Base-by-base conservation (phyloP, 2,888 invertebrate species). In the Branchellion lobata region DNA sequence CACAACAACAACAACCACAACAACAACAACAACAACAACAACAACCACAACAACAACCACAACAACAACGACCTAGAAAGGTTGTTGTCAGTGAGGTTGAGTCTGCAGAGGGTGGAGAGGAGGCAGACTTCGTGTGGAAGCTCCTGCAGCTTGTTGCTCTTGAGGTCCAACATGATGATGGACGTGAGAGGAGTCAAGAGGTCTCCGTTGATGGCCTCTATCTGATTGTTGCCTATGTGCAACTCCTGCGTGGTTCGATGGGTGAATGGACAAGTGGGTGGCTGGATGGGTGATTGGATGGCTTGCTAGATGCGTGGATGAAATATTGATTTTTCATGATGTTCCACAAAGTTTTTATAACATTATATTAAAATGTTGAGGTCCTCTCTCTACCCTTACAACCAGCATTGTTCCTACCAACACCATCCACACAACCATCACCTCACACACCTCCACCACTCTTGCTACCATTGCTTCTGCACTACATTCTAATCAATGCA, bases 51-150 rank as follows among this genome's bases (percentile, higher is more conserved):
- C 40, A 40, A 40, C 5, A 40, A 40, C 8, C 40, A 5, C 40
- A 14, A 5, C 40, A 40, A 73, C 33, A 85, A 88, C 83, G 86
- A 90, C 90, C 85, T 86, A 36, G 88, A 86, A 80, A 91, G 89
- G 84, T 91, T 91, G 86, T 95, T 95, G 87, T 94, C 94, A 14
- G 93, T 92, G 79, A 95, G 88, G 89, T 96, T 95, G 73, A 96
- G 90, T 83, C 94, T 90, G 84, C 93, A 92, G 71, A 95, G 88
- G 84, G 91, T 91, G 84, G 93, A 91, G 79, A 95, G 87, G 81
- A 92, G 88, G 21, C 91, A 91, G 84, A 95, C 91, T 87, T 94
- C 92, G 82, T 93, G 92, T 0, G 95, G 95, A 81, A 96, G 86
- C 81, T 89, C 86, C 84, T 90, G 90, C 69, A 96, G 89, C 88